Percentiles rank a stretch among this genome's conserved stretches.
Evolutionary conservation across 2,113 vertebrate genomes (phyloP).

Genomic region (Rhineura floridana): DNA sequence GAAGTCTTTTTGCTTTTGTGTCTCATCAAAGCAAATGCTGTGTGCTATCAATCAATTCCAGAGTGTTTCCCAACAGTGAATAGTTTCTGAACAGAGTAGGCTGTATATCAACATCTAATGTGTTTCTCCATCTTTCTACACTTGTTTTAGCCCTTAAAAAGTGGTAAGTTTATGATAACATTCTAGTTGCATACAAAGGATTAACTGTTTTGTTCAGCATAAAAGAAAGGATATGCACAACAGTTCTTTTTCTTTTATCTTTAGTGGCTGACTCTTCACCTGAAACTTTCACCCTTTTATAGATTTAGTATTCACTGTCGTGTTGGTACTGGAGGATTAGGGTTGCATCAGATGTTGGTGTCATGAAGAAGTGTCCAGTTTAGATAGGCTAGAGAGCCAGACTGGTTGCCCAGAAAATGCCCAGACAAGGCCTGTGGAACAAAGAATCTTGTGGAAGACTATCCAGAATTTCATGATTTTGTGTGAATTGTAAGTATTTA

Average conservation of each 20-base stretch:
- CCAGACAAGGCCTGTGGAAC: not conserved
- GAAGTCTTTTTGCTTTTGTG: conserved; percentile 5
- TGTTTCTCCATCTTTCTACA: conserved; percentile 14
- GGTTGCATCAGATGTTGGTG: not conserved
- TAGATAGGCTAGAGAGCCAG: not conserved
- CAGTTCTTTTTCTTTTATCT: conserved; percentile 28
- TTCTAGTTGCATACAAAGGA: conserved; percentile 5
- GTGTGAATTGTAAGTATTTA: not conserved
- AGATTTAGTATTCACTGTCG: not conserved
- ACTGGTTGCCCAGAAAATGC: too few species aligned
- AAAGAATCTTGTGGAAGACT: not conserved
- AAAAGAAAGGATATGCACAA: not conserved
- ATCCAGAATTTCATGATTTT: not conserved
- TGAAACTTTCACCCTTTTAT: conserved; percentile 3
- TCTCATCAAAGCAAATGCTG: not conserved
- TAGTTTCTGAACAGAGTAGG: conserved; percentile 17
- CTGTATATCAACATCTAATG: conserved; percentile 27
- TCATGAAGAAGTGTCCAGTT: not conserved
- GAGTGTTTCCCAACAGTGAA: too few species aligned
- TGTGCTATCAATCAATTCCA: conserved; percentile 2
- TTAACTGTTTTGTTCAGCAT: conserved; percentile 23
- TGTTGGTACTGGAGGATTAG: not conserved
- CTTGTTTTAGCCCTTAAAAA: conserved; percentile 30
- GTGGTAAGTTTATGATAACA: conserved; percentile 28
- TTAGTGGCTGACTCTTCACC: conserved; percentile 18